Base-by-base conservation (phyloP, 2,113 vertebrate genomes). In the Alligator sinensis region DNA sequence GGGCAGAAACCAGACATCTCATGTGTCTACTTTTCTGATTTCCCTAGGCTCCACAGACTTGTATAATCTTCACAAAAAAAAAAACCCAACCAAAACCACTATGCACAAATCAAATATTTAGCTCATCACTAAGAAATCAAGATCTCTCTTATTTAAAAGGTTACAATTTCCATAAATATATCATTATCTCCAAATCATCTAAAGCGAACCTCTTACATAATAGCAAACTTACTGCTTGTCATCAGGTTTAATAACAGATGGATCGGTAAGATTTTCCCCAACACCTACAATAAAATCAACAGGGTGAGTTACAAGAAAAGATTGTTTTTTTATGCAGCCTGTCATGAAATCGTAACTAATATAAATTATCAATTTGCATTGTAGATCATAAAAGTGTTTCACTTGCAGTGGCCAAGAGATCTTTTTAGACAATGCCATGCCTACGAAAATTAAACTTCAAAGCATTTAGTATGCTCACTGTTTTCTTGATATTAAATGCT, bases 171-270 rank as follows among this genome's bases (percentile, higher is more conserved):
- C 9, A 25, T 75, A 91, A 87, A 72, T 85, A 86, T 55, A 80
- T 12, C 86, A 60, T 4, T 92, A 17, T 38, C 77, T 19, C n/a
- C 16, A 86, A 14, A 82, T 77, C 1, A 3, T 70, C 62, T 80
- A n/a, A 94, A 92, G 11, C 57, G 1, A 92, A 82, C 60, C 2
- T 85, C 86, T 78, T 96, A 88, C 6, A 86, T 89, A 60, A 91
- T 83, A 96, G 93, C 93, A 89, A 96, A 98, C 98, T 85, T 97
- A 99, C 99, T 98, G 98, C 97, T 98, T 98, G 92, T 99, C 98
- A 85, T 99, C 98, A 55, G 98, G 98, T 98, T 98, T 99, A 97
- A 99, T 98, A 95, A 99, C 99, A 89, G 99, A 99, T 72, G 99
- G 99, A 94, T 99, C 99, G 30, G 99, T 99, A 96, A 99, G 98